A percentile compares a stretch with the other conserved stretches of the same genome.
phyloP scores from a whole-genome alignment of 2,113 vertebrate species.

The Mus pahari region DNA sequence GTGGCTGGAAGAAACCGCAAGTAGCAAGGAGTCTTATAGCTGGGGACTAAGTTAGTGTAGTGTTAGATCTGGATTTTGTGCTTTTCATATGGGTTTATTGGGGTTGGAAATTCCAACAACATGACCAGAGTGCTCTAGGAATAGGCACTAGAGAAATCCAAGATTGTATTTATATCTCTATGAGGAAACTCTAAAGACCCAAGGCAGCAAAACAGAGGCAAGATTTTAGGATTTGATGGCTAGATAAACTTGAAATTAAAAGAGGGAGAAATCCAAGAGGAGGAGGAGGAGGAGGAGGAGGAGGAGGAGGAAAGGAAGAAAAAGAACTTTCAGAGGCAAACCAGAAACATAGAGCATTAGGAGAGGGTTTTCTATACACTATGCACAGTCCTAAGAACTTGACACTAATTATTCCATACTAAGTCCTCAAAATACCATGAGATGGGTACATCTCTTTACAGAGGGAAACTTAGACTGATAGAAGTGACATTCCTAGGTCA shows the following conservation, averaged over 20 bases:
- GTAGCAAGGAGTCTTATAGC: too few relatives aligned
- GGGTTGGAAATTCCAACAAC: too few relatives aligned
- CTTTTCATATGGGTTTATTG: too few relatives aligned
- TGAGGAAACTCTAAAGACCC: background rate
- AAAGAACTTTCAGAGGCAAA: background rate
- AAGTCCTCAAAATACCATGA: background rate
- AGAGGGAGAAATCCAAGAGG: background rate
- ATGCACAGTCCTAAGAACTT: background rate
- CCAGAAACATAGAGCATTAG: too few relatives aligned
- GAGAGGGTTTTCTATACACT: rapidly evolving
- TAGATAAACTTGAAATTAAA: background rate
- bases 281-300: background rate
- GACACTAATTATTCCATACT: background rate
- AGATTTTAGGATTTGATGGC: background rate
- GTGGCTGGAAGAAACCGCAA: too few relatives aligned
- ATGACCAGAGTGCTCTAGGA: background rate
- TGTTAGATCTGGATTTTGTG: too few relatives aligned
- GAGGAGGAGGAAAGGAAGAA: too few relatives aligned
- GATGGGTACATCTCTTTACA: background rate
- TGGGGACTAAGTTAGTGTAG: too few relatives aligned
- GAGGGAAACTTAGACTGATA: background rate
- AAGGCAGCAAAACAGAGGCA: background rate
- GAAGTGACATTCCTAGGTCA: background rate
- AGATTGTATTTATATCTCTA: background rate
- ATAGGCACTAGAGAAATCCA: background rate